Conservation (phyloP, 2,888 invertebrate genomes). For the Unio pictorum region DNA sequence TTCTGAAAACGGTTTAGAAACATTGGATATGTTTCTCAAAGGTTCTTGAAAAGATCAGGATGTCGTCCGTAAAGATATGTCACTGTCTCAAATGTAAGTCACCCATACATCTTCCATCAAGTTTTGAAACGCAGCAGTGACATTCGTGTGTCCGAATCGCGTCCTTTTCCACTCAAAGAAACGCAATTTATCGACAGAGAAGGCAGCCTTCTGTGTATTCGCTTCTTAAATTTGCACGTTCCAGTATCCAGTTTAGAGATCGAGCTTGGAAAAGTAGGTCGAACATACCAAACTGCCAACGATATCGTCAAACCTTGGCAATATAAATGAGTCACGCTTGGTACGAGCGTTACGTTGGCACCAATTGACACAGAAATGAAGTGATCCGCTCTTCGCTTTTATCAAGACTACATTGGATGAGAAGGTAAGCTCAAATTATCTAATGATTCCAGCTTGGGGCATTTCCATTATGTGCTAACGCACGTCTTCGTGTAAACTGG, state of each 20-base stretch:
- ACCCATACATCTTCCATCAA: slow-evolving; percentile 15
- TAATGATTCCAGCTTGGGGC: slow-evolving; percentile 9
- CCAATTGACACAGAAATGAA: slow-evolving; percentile 18
- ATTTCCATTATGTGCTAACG: slow-evolving; percentile 13
- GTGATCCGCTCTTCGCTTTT: slow-evolving; percentile 12
- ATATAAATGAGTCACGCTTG: slow-evolving; percentile 3
- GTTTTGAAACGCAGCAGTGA: slow-evolving; percentile 10
- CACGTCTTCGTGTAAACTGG: slow-evolving; percentile 3
- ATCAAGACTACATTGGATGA: slow-evolving; percentile 24
- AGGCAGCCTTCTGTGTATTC: slow-evolving; percentile 19
- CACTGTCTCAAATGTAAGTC: slow-evolving; percentile 10
- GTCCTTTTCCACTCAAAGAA: slow-evolving; percentile 38
- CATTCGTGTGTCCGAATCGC: slow-evolving; percentile 13
- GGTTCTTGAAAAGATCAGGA: slow-evolving; percentile 30
- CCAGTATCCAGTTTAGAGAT: slow-evolving; percentile 15
- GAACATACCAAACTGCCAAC: not conserved
- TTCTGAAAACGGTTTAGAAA: slow-evolving; percentile 29
- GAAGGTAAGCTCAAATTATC: slow-evolving; percentile 11
- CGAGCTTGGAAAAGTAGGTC: slow-evolving; percentile 14
- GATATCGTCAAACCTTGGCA: slow-evolving; percentile 8
- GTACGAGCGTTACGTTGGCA: slow-evolving; percentile 1
- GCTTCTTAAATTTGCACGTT: slow-evolving; percentile 15
- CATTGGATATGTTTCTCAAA: slow-evolving; percentile 27
- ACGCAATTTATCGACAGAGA: slow-evolving; percentile 19
- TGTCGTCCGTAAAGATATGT: slow-evolving; percentile 20